Evolutionary conservation across 1,140 invertebrate species (phyloP).

Genomic region (Micrasema longulum): DNA sequence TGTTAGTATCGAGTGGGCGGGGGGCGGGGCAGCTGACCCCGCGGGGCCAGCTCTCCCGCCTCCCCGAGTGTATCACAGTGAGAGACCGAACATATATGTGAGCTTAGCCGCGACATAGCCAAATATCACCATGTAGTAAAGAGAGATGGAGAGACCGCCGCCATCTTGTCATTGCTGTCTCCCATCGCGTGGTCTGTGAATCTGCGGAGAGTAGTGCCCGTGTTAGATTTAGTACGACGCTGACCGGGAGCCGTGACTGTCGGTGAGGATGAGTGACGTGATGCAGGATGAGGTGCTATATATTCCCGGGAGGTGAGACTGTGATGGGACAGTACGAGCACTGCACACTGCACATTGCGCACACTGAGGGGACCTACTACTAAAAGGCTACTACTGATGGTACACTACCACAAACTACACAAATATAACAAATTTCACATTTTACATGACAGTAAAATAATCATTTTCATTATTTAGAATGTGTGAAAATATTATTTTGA

Average conservation of each 20-base stretch:
- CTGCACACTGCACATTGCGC: too few species aligned
- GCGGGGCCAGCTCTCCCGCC: slow-evolving; percentile 41
- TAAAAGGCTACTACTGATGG: too few species aligned
- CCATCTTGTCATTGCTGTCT: slow-evolving; percentile 29
- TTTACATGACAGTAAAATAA: too few species aligned
- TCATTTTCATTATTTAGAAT: too few species aligned
- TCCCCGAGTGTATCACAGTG: slow-evolving; percentile 45
- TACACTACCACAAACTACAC: slow-evolving; percentile 1
- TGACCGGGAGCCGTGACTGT: slow-evolving; percentile 33
- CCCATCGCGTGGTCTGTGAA: slow-evolving; percentile 39
- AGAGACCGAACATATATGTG: slow-evolving; percentile 41
- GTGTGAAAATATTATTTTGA: too few species aligned
- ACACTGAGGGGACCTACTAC: too few species aligned
- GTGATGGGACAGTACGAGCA: slow-evolving; percentile 6
- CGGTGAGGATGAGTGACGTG: slow-evolving; percentile 20
- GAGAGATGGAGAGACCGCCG: slow-evolving; percentile 40
- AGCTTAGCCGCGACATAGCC: slow-evolving; percentile 40
- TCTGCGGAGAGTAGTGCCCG: slow-evolving; percentile 41
- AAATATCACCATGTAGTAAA: slow-evolving; percentile 43
- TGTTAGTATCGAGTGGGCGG: slow-evolving; percentile 58
- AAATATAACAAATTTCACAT: too few species aligned
- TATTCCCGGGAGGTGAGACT: slow-evolving; percentile 26
- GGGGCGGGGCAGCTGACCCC: slow-evolving; percentile 35
- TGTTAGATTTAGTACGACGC: slow-evolving; percentile 24
- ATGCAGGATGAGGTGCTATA: slow-evolving; percentile 33